Conservation (phyloP, 2,888 invertebrate genomes). For the Cephalotes varians region DNA sequence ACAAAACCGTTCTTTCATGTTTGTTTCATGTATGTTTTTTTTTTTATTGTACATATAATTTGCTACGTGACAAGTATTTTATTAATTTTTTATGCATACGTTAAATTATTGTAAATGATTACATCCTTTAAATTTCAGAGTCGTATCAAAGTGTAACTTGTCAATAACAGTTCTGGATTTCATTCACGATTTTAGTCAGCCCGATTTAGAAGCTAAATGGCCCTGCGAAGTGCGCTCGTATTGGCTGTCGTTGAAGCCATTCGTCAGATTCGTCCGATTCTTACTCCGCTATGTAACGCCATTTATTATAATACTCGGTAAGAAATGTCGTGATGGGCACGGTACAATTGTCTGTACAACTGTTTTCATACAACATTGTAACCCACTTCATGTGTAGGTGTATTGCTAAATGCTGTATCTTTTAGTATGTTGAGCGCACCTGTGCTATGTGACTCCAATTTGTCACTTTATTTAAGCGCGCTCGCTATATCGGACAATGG, state of each 20-base stretch:
- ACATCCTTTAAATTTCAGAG: conserved; percentile 46
- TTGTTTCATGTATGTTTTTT: background rate
- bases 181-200: conserved; percentile 73
- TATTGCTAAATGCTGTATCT: conserved; percentile 81
- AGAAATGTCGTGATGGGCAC: conserved; percentile 54
- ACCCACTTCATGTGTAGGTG: conserved; percentile 74
- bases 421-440: conserved; percentile 80
- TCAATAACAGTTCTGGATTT: conserved; percentile 77
- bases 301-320: conserved; percentile 81
- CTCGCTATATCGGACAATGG: conserved; percentile 83
- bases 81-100: background rate
- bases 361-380: conserved; percentile 34
- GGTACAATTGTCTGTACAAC: background rate
- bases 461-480: conserved; percentile 82
- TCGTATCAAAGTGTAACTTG: conserved; percentile 69
- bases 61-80: background rate
- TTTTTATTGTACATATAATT: background rate
- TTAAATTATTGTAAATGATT: background rate
- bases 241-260: conserved; percentile 79
- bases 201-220: conserved; percentile 77
- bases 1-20: too few species aligned
- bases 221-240: conserved; percentile 83
- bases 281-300: conserved; percentile 81
- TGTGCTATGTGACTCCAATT: conserved; percentile 80
- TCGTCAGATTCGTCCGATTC: conserved; percentile 79